phyloP scores from a whole-genome alignment of 2,888 invertebrate genomes.

The Drosophila siamana region DNA sequence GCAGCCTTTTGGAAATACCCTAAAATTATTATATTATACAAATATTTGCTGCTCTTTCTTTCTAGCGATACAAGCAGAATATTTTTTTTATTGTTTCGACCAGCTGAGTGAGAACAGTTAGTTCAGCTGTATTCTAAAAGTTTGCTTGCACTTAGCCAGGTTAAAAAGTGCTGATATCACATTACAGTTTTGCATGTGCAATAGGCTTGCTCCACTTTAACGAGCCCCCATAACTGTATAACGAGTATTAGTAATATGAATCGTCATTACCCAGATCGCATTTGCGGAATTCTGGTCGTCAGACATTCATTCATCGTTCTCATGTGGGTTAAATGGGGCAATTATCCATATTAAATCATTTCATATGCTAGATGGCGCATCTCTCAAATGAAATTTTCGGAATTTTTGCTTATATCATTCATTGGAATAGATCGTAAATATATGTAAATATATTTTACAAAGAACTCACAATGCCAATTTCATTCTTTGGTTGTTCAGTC shows the following conservation, averaged over 20 bases:
- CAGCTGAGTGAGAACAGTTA: background rate
- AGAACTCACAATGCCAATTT: too few relatives aligned
- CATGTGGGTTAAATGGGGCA: conserved; percentile 1
- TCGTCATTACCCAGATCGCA: background rate
- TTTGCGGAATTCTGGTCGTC: background rate
- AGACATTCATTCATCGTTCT: background rate
- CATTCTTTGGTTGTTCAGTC: too few relatives aligned
- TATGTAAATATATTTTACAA: background rate
- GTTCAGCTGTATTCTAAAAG: background rate
- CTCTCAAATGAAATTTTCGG: background rate
- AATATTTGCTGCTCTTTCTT: background rate
- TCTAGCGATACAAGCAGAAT: too few relatives aligned
- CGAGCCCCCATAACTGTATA: background rate
- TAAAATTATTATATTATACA: background rate
- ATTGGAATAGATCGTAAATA: background rate
- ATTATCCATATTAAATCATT: background rate
- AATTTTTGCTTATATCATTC: background rate
- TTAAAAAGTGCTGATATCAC: background rate
- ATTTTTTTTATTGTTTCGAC: background rate
- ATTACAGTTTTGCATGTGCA: background rate
- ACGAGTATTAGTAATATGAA: background rate
- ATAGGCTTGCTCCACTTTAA: background rate
- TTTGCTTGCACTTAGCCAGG: background rate
- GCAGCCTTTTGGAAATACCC: background rate
- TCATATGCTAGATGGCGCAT: background rate